These are phyloP conservation scores for Osmerus eperlanus DNA, from an alignment of 2,113 vertebrate species.

Conservation along the genomic window DNA sequence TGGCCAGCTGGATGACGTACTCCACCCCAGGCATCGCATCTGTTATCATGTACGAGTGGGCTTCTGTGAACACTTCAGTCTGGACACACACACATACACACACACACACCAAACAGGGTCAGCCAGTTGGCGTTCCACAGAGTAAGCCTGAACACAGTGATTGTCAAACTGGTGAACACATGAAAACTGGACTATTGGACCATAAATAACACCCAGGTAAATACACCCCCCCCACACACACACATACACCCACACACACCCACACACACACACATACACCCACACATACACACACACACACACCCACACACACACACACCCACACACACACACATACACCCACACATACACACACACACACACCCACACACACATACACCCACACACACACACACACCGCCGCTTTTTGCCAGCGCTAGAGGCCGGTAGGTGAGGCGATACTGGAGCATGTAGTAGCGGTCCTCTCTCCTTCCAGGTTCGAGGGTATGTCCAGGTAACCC, in stretches of 20 bases:
- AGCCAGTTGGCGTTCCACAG: background rate
- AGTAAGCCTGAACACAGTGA: background rate
- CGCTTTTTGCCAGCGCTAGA: conserved; percentile 14
- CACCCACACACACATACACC: too few species aligned
- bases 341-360: background rate
- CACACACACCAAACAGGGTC: conserved; percentile 1
- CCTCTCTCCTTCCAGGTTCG: conserved; percentile 56
- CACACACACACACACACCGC: too few species aligned
- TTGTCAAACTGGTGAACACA: background rate
- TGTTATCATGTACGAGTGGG: conserved; percentile 32
- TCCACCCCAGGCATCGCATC: conserved; percentile 50
- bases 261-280: background rate
- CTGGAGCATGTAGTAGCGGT: conserved; percentile 41
- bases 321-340: conserved; percentile 1
- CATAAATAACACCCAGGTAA: background rate
- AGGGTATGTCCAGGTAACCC: conserved; percentile 62
- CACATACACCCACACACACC: conserved; percentile 5
- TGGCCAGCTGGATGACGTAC: conserved; percentile 61
- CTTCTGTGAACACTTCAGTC: background rate
- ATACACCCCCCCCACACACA: background rate
- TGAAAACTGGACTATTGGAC: too few species aligned
- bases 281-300: background rate
- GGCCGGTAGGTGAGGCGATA: conserved; percentile 66
- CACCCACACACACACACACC: background rate
- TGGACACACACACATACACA: conserved; percentile 27